Evolutionary conservation across 2,797 vertebrate species (phyloP), one percentile per base, ranked within the genome.

Genomic region (Hyperoplus lanceolatus): DNA sequence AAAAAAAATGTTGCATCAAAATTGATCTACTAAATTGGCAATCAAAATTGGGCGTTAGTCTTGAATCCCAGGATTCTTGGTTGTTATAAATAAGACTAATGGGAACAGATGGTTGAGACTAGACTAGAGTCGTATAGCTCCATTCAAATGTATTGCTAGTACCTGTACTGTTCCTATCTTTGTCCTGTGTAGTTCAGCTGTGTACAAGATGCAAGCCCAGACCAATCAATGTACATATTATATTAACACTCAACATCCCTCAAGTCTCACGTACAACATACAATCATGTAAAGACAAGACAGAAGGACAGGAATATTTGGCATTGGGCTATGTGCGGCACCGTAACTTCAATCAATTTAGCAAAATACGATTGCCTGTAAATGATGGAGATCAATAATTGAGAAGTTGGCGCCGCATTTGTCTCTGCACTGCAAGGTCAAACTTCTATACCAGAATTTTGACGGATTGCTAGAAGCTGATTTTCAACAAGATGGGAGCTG

Each of bases 21-120:
- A 77, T 10, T 48, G 56, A 86, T 81, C 78, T 56, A 46, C 56
- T 50, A 81, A 87, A 86, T 85, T 79, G 53, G 64, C 69, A 84
- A 79, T 83, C 68, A 79, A 68, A 80, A 60, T 18, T 11, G 62
- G 67, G 71, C 56, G 70, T 1, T 16, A 57, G 63, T 51, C 57
- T 82, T 75, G 84, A 74, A 87, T 89, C 83, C 70, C 71, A 42
- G 5, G 63, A 77, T 84, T 66, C 58, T 68, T 46, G 57, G 75
- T 79, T 81, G 77, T 80, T 84, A 64, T 80, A 70, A 87, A 82
- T 72, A 80, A 74, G 68, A 81, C 81, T 77, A 53, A 8, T 45
- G 16, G 60, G 84, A 87, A 76, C 90, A 89, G 87, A 90, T 84
- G 87, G 85, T 66, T 49, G 70, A 56, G 70, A 29, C 3, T 29